Percentiles rank a stretch among this genome's conserved stretches.
Conservation (phyloP, 2,888 invertebrate species). For the Myathropa florea region DNA sequence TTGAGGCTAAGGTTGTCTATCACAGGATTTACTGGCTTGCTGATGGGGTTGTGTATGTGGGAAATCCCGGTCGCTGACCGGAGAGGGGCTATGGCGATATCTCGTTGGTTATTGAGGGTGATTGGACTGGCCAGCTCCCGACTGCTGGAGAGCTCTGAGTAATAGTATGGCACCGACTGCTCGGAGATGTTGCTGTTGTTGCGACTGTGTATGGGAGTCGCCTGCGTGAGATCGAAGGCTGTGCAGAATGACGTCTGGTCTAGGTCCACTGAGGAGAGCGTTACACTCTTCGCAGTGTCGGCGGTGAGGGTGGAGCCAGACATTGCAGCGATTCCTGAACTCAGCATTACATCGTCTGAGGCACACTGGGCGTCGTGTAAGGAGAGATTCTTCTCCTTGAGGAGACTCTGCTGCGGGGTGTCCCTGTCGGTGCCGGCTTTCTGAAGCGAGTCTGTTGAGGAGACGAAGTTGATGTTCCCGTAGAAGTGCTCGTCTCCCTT, state of each 20-base stretch:
- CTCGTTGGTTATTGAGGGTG: constrained; percentile 88
- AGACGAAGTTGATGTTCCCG: constrained; percentile 79
- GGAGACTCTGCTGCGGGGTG: constrained; percentile 56
- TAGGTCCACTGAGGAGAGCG: constrained; percentile 73
- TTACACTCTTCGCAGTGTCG: constrained; percentile 72
- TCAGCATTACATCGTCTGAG: constrained; percentile 64
- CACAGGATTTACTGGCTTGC: constrained; percentile 56
- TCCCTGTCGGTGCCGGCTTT: constrained; percentile 71
- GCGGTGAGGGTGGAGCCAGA: constrained; percentile 51
- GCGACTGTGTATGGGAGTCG: constrained; percentile 83
- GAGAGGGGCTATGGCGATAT: constrained; percentile 83
- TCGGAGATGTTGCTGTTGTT: constrained; percentile 84
- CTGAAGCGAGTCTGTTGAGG: constrained; percentile 79
- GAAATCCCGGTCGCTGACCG: constrained; percentile 84
- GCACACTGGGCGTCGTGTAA: constrained; percentile 72
- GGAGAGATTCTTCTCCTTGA: constrained; percentile 72
- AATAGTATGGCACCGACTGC: constrained; percentile 91
- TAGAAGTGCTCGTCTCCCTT: constrained; percentile 79
- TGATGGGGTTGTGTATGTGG: constrained; percentile 87
- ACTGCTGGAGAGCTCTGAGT: constrained; percentile 84
- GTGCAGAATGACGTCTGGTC: constrained; percentile 72
- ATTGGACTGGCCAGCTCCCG: constrained; percentile 80
- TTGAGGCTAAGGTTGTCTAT: constrained; percentile 73
- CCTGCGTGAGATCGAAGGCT: constrained; percentile 73
- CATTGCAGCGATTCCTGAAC: constrained; percentile 28